Percentiles rank a stretch among this genome's conserved stretches.
Evolutionary conservation across 2,888 invertebrate species (phyloP).

Genomic region (Phania funesta): DNA sequence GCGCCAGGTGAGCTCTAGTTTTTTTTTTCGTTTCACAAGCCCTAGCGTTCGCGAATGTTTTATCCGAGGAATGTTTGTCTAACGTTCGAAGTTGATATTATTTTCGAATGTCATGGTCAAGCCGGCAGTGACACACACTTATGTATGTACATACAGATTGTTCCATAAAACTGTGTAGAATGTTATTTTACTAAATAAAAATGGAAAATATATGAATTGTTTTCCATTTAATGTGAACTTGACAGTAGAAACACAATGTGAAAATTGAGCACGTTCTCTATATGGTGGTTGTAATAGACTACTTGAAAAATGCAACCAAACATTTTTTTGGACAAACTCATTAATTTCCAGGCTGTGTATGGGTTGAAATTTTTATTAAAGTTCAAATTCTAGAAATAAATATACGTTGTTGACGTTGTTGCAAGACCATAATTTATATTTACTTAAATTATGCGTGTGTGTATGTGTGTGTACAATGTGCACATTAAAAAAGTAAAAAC

Average conservation of each 20-base stretch:
- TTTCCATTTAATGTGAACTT: not conserved
- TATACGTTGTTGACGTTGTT: not conserved
- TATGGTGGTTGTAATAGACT: slow-evolving; percentile 31
- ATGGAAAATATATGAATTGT: not conserved
- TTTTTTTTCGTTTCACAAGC: too few relatives aligned
- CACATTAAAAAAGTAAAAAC: not conserved
- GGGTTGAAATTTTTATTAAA: too few relatives aligned
- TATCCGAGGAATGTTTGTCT: too few relatives aligned
- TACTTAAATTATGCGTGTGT: too few relatives aligned
- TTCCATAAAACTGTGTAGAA: too few relatives aligned
- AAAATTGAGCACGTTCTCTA: slow-evolving; percentile 35
- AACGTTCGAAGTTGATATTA: too few relatives aligned
- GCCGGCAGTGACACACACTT: not conserved
- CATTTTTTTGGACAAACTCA: not conserved
- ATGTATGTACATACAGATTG: too few relatives aligned
- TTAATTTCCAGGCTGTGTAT: too few relatives aligned
- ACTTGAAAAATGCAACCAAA: slow-evolving; percentile 7
- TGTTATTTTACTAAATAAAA: not conserved
- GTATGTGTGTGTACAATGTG: not conserved
- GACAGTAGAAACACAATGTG: slow-evolving; percentile 3
- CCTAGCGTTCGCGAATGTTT: too few relatives aligned
- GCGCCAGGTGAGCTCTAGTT: too few relatives aligned
- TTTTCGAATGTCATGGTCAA: too few relatives aligned
- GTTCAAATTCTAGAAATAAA: too few relatives aligned
- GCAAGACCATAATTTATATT: not conserved